These are phyloP conservation scores for Sphenopsis melanotis DNA, from an alignment of 2,797 vertebrate species.

Conservation along the genomic window DNA sequence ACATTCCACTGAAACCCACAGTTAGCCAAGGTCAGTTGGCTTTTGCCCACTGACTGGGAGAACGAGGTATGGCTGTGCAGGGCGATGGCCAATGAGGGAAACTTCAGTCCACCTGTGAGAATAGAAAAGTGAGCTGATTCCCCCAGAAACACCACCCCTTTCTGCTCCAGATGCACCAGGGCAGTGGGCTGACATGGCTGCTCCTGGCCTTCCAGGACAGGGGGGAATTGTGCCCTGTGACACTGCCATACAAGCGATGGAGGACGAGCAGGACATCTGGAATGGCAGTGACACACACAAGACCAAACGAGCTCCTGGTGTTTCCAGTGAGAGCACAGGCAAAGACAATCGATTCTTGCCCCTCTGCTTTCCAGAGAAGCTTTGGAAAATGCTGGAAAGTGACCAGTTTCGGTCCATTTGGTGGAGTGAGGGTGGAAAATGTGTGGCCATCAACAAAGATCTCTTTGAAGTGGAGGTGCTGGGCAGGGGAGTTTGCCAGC, in stretches of 20 bases:
- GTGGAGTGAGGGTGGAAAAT: background rate
- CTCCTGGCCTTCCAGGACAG: background rate
- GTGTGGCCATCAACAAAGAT: background rate
- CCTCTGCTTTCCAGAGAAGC: background rate
- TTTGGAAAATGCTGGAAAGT: background rate
- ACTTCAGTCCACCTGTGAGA: background rate
- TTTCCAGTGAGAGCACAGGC: background rate
- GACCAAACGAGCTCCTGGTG: background rate
- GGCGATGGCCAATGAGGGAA: background rate
- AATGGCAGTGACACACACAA: background rate
- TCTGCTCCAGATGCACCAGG: background rate
- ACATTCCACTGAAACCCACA: background rate
- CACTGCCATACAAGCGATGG: background rate
- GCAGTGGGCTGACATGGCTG: background rate
- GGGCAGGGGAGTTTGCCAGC: background rate
- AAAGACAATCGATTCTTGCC: background rate
- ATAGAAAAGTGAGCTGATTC: background rate
- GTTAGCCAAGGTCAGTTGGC: background rate
- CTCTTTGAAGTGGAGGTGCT: background rate
- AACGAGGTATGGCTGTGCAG: background rate
- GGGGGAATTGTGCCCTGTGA: background rate
- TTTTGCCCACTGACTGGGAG: background rate
- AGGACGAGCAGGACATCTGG: fast-evolving
- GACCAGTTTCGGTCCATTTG: background rate
- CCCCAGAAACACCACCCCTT: background rate